Conservation (phyloP, 2,888 invertebrate genomes). For the Gasteruption jaculator region DNA sequence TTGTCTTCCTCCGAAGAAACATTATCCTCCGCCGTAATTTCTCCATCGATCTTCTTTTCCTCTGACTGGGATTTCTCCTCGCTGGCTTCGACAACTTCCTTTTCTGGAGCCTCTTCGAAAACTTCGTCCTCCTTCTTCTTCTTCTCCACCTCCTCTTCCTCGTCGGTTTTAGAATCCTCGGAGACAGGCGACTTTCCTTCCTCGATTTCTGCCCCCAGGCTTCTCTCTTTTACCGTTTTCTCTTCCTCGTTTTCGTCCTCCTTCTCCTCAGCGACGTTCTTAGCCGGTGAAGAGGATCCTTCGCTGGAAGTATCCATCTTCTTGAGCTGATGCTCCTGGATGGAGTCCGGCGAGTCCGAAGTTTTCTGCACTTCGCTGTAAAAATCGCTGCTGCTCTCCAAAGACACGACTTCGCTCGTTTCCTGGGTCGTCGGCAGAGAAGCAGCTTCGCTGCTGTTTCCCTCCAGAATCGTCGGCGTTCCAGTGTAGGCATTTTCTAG, state of each 20-base stretch:
- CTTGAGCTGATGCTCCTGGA: too few relatives aligned
- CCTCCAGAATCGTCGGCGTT: conserved; percentile 43
- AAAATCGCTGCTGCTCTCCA: conserved; percentile 56
- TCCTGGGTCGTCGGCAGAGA: conserved; percentile 43
- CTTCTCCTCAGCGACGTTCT: conserved; percentile 11
- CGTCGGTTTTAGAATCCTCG: conserved; percentile 9
- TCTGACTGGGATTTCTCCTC: too few relatives aligned
- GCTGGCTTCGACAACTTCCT: conserved; percentile 16
- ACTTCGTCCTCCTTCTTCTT: conserved; percentile 27
- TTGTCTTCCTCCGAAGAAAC: conserved; percentile 14
- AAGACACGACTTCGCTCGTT: conserved; percentile 54
- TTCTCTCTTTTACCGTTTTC: conserved; percentile 22
- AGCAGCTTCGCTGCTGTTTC: conserved; percentile 38
- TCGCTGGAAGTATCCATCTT: conserved; percentile 4
- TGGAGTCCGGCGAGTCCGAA: conserved; percentile 39
- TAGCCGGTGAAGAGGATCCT: neutral
- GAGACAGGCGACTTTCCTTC: neutral
- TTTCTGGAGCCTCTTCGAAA: conserved; percentile 13
- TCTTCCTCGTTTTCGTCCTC: conserved; percentile 18
- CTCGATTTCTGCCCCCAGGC: conserved; percentile 11
- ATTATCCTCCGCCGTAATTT: conserved; percentile 13
- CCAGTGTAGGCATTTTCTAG: conserved; percentile 35
- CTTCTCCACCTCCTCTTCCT: conserved; percentile 24
- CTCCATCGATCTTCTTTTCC: conserved; percentile 18
- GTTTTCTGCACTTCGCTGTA: conserved; percentile 66